These are phyloP conservation scores for Macrosteles quadrilineatus DNA, from an alignment of 1,140 invertebrate species.

Conservation along the genomic window DNA sequence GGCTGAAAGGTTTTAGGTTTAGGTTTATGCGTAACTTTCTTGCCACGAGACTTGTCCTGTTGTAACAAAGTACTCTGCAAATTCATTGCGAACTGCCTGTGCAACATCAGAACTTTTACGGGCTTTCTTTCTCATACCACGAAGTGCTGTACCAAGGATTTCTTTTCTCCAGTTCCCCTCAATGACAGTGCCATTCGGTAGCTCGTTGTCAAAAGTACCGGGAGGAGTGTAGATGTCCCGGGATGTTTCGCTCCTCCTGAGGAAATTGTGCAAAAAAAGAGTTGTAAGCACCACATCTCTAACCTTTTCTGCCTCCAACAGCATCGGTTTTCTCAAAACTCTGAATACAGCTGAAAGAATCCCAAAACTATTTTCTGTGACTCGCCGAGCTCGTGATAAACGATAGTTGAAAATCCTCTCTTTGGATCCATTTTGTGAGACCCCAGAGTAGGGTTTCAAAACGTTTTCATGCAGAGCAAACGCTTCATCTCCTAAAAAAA, in stretches of 20 bases:
- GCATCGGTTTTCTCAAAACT: conserved; percentile 21
- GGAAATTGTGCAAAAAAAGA: conserved; percentile 36
- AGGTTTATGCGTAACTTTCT: background rate
- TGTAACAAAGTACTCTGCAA: conserved; percentile 38
- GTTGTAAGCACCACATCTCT: conserved; percentile 43
- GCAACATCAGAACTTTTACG: conserved; percentile 35
- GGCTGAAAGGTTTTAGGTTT: too few species aligned
- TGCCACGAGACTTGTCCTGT: background rate
- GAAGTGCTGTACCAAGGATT: background rate
- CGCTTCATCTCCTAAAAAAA: conserved; percentile 50
- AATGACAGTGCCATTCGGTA: conserved; percentile 31
- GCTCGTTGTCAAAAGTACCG: conserved; percentile 36
- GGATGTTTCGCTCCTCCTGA: conserved; percentile 35
- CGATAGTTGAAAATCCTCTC: conserved; percentile 49
- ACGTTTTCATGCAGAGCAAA: conserved; percentile 48
- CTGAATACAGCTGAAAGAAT: background rate
- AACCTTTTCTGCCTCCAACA: conserved; percentile 42
- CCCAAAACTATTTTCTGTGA: conserved; percentile 51
- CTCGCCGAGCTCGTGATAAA: conserved; percentile 39
- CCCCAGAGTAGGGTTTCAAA: conserved; percentile 47
- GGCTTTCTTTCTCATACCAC: conserved; percentile 28
- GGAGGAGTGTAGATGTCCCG: conserved; percentile 24
- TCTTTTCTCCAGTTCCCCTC: conserved; percentile 37
- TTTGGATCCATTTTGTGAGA: conserved; percentile 21
- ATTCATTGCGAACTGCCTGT: conserved; percentile 38